Conservation (phyloP, 2,797 vertebrate species). For the Aselliscus stoliczkanus region DNA sequence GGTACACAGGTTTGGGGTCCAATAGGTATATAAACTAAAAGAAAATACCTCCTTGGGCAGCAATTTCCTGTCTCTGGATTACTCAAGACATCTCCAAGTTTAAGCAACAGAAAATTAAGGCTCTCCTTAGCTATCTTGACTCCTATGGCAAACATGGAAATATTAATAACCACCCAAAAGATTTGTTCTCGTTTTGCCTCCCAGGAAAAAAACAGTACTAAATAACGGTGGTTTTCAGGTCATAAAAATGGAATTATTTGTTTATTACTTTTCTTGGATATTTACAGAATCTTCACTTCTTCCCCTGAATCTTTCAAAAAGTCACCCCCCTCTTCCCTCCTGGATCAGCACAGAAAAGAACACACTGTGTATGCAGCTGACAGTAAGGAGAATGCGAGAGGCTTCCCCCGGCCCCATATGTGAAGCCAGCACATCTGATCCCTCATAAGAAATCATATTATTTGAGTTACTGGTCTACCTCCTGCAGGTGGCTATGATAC, state of each 20-base stretch:
- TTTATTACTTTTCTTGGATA: neutral
- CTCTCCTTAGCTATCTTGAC: neutral
- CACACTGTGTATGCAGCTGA: neutral
- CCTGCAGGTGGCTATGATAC: neutral
- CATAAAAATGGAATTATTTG: slow-evolving; percentile 23
- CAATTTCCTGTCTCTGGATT: neutral
- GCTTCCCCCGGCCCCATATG: rapidly evolving
- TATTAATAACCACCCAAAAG: slow-evolving; percentile 13
- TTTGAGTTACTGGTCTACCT: neutral
- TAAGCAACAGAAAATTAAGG: neutral
- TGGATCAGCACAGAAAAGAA: neutral
- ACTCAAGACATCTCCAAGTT: neutral
- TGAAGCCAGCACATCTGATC: neutral
- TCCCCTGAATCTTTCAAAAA: neutral
- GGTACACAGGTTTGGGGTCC: neutral
- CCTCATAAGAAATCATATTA: neutral
- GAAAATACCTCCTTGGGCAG: neutral
- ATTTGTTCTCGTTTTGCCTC: neutral
- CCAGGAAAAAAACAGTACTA: neutral
- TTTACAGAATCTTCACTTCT: neutral
- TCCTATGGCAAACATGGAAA: neutral
- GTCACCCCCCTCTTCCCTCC: neutral
- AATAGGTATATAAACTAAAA: neutral
- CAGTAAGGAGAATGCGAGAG: neutral
- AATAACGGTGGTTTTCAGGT: neutral